These are phyloP conservation scores for Coelopa frigida DNA, from an alignment of 1,140 invertebrate species.

Conservation along the genomic window DNA sequence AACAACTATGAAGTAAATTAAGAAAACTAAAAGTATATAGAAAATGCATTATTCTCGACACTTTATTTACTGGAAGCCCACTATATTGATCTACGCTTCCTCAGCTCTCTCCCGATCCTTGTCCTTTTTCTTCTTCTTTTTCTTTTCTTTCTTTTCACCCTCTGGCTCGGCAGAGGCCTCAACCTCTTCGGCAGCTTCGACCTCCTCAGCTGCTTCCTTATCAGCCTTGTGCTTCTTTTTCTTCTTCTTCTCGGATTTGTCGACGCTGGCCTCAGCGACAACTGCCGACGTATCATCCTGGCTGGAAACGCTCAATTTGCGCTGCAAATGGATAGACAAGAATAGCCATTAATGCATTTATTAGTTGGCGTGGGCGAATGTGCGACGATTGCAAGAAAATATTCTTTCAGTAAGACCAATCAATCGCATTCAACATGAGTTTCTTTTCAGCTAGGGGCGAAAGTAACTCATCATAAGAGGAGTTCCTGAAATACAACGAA, in stretches of 20 bases:
- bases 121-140: slow-evolving; percentile 69
- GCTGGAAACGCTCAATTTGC: slow-evolving; percentile 51
- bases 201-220: slow-evolving; percentile 45
- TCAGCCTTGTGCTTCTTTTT: slow-evolving; percentile 54
- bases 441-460: slow-evolving; percentile 14
- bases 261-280: slow-evolving; percentile 43
- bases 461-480: slow-evolving; percentile 11
- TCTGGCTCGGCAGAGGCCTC: slow-evolving; percentile 18
- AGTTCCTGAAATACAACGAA: slow-evolving; percentile 1
- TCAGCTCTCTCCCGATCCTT: slow-evolving; percentile 52
- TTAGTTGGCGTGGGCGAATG: neutral
- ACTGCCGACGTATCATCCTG: slow-evolving; percentile 23
- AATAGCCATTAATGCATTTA: neutral
- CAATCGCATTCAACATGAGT: too few relatives aligned
- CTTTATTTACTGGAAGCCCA: too few relatives aligned
- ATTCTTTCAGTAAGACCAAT: too few relatives aligned
- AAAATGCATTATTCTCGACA: too few relatives aligned
- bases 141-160: slow-evolving; percentile 56
- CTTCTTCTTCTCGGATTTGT: slow-evolving; percentile 57
- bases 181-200: slow-evolving; percentile 20
- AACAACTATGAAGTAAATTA: too few relatives aligned
- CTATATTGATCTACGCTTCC: slow-evolving; percentile 24
- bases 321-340: slow-evolving; percentile 40
- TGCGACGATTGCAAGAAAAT: neutral
- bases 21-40: too few relatives aligned